Base-by-base conservation (phyloP, 2,888 invertebrate genomes). In the Phoenoteleia sp. region DNA sequence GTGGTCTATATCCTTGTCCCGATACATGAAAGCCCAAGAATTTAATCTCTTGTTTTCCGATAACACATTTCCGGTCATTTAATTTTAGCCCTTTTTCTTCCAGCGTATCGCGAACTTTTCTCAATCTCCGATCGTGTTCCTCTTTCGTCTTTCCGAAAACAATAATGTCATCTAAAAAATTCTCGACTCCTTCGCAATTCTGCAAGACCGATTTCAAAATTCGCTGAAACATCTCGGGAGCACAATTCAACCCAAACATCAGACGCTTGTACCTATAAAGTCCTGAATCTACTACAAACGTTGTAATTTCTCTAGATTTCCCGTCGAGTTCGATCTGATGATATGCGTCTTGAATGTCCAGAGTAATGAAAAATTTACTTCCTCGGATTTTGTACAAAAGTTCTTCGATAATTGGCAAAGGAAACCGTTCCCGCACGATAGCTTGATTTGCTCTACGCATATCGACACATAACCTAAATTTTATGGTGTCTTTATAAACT, bases 401-500 rank as follows among this genome's bases (percentile, higher is more conserved):
- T 5, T 71, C 71, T 58, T 71, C 47, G 5, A 71, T 2, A 33
- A 33, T 9, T 2, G 33, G 33, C 5, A 33, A 9, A 4, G 5
- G 33, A 9, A 9, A 33, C 2, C 72, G 21, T 36, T 90, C 89
- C n/a, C 76, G 67, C n/a, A 64, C 9, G 3, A 82, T 60, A 3
- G 89, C 89, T 52, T 39, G 39, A 25, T 89, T 89, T 1, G 89
- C 88, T 11, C 58, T 11, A 15, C 87, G 60, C 87, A 86, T 88
- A 77, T 91, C 90, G n/a, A 79, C 33, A 36, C 80, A 84, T 5
- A 84, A 7, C 11, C 80, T 62, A 23, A 74, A 2, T 27, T 86
- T 88, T 42, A 87, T 85, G 19, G 87, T 66, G 71, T 90, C 90
- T 1, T 87, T 74, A n/a, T n/a, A n/a, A 13, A 90, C 87, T 13